Percentiles rank a stretch among this genome's conserved stretches.
Conservation (phyloP, 2,888 invertebrate species). For the Tiliacea aurago region DNA sequence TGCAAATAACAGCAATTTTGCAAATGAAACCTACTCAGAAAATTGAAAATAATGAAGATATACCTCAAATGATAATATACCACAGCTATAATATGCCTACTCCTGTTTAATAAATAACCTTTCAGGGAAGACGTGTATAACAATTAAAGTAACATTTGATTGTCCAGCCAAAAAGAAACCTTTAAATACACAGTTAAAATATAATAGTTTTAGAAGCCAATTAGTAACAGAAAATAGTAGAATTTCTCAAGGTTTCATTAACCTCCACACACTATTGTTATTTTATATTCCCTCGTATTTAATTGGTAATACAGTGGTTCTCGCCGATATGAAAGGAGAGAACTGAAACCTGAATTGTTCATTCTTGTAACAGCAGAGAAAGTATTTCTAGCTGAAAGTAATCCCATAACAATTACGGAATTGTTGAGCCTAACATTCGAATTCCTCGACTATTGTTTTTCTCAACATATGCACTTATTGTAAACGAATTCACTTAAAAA, state of each 20-base stretch:
- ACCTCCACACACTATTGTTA: constrained; percentile 69
- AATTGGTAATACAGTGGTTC: constrained; percentile 64
- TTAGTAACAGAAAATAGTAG: constrained; percentile 60
- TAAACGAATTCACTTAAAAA: neutral
- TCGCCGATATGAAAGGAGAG: constrained; percentile 66
- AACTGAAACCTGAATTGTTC: constrained; percentile 53
- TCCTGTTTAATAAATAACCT: neutral
- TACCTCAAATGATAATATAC: neutral
- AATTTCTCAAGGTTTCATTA: constrained; percentile 78
- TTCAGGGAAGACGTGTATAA: neutral
- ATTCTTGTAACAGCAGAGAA: constrained; percentile 39
- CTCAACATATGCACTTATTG: neutral
- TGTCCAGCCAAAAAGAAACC: constrained; percentile 33
- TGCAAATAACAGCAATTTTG: neutral
- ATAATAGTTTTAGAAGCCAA: constrained; percentile 52
- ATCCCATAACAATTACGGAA: constrained; percentile 17
- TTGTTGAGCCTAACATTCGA: neutral
- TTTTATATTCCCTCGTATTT: constrained; percentile 69
- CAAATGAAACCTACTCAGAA: neutral
- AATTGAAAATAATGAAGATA: neutral
- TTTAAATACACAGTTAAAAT: constrained; percentile 50
- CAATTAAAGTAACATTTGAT: constrained; percentile 11
- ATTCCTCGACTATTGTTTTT: neutral
- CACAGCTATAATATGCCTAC: neutral
- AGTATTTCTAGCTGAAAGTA: constrained; percentile 34